Evolutionary conservation across 2,888 invertebrate species (phyloP).

Genomic region (Stenoptilia bipunctidactyla): DNA sequence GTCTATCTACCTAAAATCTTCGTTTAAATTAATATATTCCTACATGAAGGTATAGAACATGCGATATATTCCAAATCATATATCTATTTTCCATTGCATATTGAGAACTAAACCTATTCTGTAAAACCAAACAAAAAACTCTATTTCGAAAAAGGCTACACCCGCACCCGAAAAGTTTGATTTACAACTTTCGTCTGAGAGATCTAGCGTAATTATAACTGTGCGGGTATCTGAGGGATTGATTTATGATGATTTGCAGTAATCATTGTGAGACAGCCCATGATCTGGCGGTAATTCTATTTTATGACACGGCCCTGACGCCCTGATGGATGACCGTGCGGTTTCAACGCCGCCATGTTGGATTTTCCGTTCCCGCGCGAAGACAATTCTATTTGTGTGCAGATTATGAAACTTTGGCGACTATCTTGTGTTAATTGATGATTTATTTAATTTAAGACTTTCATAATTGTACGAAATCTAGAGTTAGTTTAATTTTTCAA

Average conservation of each 20-base stretch:
- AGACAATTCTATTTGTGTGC: conserved; percentile 16
- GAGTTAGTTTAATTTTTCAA: too few relatives aligned
- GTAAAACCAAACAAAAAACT: conserved; percentile 45
- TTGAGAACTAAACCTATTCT: too few relatives aligned
- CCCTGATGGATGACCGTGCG: conserved; percentile 41
- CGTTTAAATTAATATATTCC: too few relatives aligned
- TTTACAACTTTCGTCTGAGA: conserved; percentile 32
- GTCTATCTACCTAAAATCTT: too few relatives aligned
- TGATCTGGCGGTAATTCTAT: conserved; percentile 51
- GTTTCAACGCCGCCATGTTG: conserved; percentile 48
- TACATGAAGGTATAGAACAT: too few relatives aligned
- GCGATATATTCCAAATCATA: too few relatives aligned
- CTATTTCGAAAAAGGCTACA: conserved; percentile 24
- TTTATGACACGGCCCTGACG: conserved; percentile 45
- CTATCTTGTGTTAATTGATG: too few relatives aligned
- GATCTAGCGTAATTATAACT: conserved; percentile 50
- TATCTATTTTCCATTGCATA: too few relatives aligned
- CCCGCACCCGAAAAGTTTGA: conserved; percentile 52
- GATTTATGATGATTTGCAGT: conserved; percentile 64
- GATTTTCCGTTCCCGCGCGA: conserved; percentile 28
- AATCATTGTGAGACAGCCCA: conserved; percentile 46
- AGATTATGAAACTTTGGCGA: too few relatives aligned
- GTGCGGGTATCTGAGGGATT: conserved; percentile 58
- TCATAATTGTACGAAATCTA: too few relatives aligned
- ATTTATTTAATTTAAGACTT: too few relatives aligned